These are phyloP conservation scores for Barbus barbus DNA, from an alignment of 2,113 vertebrate genomes.

Conservation along the genomic window DNA sequence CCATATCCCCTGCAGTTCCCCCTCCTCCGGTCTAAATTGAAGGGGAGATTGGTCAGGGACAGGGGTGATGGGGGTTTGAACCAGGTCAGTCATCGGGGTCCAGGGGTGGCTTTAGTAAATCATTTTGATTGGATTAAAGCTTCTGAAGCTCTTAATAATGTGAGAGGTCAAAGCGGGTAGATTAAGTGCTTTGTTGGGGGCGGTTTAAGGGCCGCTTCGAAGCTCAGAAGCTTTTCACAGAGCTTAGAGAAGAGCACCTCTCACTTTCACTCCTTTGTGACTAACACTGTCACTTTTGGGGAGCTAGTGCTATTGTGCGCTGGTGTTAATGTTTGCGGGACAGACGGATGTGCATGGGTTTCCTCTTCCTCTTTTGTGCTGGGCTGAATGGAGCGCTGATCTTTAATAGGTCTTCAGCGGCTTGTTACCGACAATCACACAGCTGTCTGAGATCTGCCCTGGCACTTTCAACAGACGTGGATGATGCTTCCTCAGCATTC, in stretches of 20 bases:
- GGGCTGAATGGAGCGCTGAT: conserved; percentile 56
- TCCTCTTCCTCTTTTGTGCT: conserved; percentile 66
- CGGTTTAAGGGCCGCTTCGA: conserved; percentile 69
- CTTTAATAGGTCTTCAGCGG: conserved; percentile 54
- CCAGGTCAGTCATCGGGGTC: conserved; percentile 74
- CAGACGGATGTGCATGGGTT: conserved; percentile 68
- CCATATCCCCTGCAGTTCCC: conserved; percentile 73
- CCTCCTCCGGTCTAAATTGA: conserved; percentile 75
- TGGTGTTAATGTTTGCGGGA: conserved; percentile 72
- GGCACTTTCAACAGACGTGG: too few relatives aligned
- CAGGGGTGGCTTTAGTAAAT: conserved; percentile 83
- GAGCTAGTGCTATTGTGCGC: conserved; percentile 69
- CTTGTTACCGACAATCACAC: conserved; percentile 53
- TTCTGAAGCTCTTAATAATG: conserved; percentile 89
- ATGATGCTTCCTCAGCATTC: too few relatives aligned
- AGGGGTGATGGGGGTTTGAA: conserved; percentile 63
- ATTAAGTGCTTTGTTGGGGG: conserved; percentile 87
- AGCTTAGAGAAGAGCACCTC: conserved; percentile 72
- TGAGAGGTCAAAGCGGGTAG: conserved; percentile 88
- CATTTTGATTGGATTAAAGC: conserved; percentile 99
- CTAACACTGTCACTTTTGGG: conserved; percentile 73
- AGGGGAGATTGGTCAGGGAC: conserved; percentile 68
- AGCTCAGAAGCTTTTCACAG: conserved; percentile 73
- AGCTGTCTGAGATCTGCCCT: too few relatives aligned
- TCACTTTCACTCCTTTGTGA: conserved; percentile 71